Evolutionary conservation across 2,113 vertebrate genomes (phyloP), one percentile per base, ranked within the genome.

Genomic region (Hucho hucho): DNA sequence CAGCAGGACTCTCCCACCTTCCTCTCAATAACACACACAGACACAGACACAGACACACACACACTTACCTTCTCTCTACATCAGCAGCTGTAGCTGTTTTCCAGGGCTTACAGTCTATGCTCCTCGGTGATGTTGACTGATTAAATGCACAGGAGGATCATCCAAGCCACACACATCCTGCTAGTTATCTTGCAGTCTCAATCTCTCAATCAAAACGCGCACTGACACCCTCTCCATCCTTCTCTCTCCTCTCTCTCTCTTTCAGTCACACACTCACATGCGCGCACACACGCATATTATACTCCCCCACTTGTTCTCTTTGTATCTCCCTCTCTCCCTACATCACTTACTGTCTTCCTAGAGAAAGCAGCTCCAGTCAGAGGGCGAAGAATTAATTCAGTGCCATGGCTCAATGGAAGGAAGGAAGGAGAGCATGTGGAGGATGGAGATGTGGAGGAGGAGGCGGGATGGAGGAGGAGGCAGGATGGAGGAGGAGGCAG

Each of bases 301-400:
- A 43, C 37, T 43, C 37, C 37, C 9, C 9, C 7, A 43, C 37
- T 43, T 43, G 9, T 43, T 43, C 37, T 32, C 74, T 59, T 64
- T 49, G 56, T 29, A 20, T 46, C 28, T 49, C 58, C 43, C 46
- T 28, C 47, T 77, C n/a, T n/a, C 61, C 37, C 61, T 72, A 58
- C 81, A 72, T 72, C 87, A 89, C 91, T 92, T 89, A 90, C 91
- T 87, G 87, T 88, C 88, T 90, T 90, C 86, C 88, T 84, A 89
- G 85, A 86, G 86, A 76, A 82, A 87, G 83, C 87, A 82, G 85
- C 87, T 84, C 88, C 85, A 85, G 81, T 85, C 87, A 87, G 86
- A 77, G 86, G 87, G 85, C 81, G 89, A 84, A 84, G 89, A 83
- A 84, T 90, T 90, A 83, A 91, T 89, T 92, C 80, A 86, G 73